These are phyloP conservation scores for Protonemura montana DNA, from an alignment of 2,888 invertebrate species.

Conservation along the genomic window DNA sequence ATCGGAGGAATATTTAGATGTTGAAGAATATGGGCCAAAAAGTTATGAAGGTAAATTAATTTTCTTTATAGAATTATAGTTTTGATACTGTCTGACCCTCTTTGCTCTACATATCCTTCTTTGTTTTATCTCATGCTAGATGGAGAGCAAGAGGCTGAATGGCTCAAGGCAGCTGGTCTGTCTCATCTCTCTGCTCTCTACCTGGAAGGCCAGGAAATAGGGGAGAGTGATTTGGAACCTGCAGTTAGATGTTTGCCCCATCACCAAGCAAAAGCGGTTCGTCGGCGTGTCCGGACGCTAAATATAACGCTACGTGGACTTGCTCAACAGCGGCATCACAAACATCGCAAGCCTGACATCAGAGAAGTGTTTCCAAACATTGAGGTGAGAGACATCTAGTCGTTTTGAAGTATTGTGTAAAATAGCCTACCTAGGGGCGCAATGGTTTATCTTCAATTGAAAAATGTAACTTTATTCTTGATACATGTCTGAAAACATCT, in stretches of 20 bases:
- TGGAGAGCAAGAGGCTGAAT: conserved; percentile 79
- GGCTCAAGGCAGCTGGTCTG: conserved; percentile 77
- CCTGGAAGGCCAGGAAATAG: conserved; percentile 73
- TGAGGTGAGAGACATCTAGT: conserved; percentile 67
- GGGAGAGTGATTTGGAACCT: conserved; percentile 70
- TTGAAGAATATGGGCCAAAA: conserved; percentile 56
- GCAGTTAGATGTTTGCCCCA: conserved; percentile 63
- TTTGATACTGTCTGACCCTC: too few species aligned
- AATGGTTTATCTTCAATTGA: too few species aligned
- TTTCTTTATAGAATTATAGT: not conserved
- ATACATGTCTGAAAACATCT: too few species aligned
- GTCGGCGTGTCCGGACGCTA: conserved; percentile 75
- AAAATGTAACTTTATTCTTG: too few species aligned
- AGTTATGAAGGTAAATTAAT: conserved; percentile 46
- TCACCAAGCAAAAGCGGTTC: conserved; percentile 80
- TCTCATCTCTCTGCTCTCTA: conserved; percentile 74
- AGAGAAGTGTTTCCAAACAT: conserved; percentile 83
- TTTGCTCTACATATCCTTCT: too few species aligned
- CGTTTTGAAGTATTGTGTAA: too few species aligned
- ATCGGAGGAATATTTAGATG: conserved; percentile 67
- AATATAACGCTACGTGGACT: conserved; percentile 78
- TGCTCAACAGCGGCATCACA: conserved; percentile 62
- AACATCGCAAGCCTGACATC: conserved; percentile 76
- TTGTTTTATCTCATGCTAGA: too few species aligned
- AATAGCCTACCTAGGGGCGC: too few species aligned